Base-by-base conservation (phyloP, 2,888 invertebrate species). In the Zaprionus lineosus region DNA sequence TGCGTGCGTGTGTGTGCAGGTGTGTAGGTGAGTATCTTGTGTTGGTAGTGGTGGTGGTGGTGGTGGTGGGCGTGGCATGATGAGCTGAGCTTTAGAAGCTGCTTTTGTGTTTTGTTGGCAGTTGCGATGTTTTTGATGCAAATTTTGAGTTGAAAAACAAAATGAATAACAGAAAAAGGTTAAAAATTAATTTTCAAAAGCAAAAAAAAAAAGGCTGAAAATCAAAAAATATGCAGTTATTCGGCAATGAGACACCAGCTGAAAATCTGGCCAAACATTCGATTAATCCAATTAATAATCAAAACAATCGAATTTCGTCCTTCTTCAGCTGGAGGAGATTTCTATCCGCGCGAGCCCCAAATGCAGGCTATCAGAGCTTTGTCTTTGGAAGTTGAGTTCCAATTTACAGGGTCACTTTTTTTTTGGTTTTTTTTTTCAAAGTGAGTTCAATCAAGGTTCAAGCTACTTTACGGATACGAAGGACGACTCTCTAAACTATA, bases 131-230 rank as follows among this genome's bases (percentile, higher is more conserved):
- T 47, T 31, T 28, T 16, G 72, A 62, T 70, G 84, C 84, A 84
- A 84, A 76, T 83, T 83, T 84, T 37, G 84, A 76, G 3, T 52
- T 15, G 56, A n/a, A n/a, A 5, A 21, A 21, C 21, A 7, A 21
- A 7, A 21, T 67, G 55, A 73, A 60, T 58, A 36, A 81, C 65
- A 73, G 8, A 63, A 57, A 74, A 46, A 26, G 15, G 9, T n/a
- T 12, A 56, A 16, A 59, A 66, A 40, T 68, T 53, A 63, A 41
- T 52, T 37, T 62, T 34, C 44, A 63, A 51, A 64, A 51, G 44
- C 58, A 28, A 26, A 33, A 60, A 51, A 62, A 61, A 40, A 44
- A 31, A 69, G 60, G 44, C 55, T 68, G 58, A 61, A 67, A 62
- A 55, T 37, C 39, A 47, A 43, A 21, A 43, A 39, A 43, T 9